Base-by-base conservation (phyloP, 2,888 invertebrate species). In the Polymixis flavicincta region DNA sequence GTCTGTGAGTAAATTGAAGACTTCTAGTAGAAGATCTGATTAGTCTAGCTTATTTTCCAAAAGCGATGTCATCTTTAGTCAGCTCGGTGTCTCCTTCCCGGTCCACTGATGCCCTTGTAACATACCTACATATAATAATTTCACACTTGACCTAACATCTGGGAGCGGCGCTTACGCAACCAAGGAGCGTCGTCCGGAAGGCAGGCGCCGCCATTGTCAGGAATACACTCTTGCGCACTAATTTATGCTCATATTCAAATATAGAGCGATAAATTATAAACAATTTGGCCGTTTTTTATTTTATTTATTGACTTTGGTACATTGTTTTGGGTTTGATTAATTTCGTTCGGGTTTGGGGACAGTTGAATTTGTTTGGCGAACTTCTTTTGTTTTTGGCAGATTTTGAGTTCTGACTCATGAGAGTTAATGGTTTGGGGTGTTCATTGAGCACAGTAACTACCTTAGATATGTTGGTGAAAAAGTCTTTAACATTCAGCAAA, bases 161-260 rank as follows among this genome's bases (percentile, higher is more conserved):
- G 78, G 87, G 88, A 70, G 80, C 78, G 85, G 74, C 60, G 66
- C 55, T 85, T 80, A 83, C 85, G 88, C 82, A 85, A 85, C 71
- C 73, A 81, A 85, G 88, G 89, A 82, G 77, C 77, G 76, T 90
- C 87, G 89, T 76, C 86, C 87, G 91, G 91, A 90, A 88, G 72
- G 68, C 71, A 77, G 89, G 88, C 89, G 88, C 88, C 88, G 70
- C 74, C 59, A 82, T 82, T 85, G 85, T 86, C 77, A 77, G 74
- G 84, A 82, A 82, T 73, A 80, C 80, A 76, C 73, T 74, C 74
- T 83, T 80, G 68, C 73, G 70, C 70, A 59, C 7, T 73, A 76
- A 76, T 81, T 85, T 84, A 79, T 79, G 55, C 60, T 73, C 70
- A 71, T 74, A 82, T 82, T 82, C 82, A 77, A 78, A 78, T 83